These are phyloP conservation scores for Fragum sueziense DNA, from an alignment of 2,888 invertebrate genomes.

Conservation along the genomic window DNA sequence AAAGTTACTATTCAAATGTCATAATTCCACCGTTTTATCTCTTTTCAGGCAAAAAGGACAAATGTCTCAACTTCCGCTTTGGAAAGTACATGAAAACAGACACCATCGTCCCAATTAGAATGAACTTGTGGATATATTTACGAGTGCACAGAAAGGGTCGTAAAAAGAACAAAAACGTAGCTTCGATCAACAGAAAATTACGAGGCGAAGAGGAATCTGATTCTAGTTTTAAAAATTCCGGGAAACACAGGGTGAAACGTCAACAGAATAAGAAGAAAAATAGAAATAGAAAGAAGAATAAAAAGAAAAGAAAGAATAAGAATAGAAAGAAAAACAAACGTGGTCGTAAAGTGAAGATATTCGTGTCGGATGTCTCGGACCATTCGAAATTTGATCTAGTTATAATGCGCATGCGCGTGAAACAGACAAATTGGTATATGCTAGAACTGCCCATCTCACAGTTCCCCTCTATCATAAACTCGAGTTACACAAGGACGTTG, in stretches of 20 bases:
- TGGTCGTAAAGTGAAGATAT: conserved; percentile 44
- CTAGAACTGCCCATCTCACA: conserved; percentile 54
- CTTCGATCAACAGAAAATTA: background rate
- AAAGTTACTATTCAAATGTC: no score
- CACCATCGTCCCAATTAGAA: conserved; percentile 27
- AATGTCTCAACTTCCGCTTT: conserved; percentile 35
- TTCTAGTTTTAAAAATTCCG: background rate
- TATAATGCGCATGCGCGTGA: conserved; percentile 46
- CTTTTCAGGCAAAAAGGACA: conserved; percentile 40
- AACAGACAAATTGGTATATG: conserved; percentile 40
- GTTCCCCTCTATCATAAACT: conserved; percentile 38
- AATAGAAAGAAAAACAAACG: conserved; percentile 21
- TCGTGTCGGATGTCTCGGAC: conserved; percentile 41
- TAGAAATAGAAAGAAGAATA: background rate
- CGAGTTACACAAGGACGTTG: conserved; percentile 39
- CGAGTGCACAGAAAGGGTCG: conserved; percentile 20
- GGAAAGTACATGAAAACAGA: conserved; percentile 28
- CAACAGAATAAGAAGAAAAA: conserved; percentile 13
- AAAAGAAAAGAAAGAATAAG: conserved; percentile 6
- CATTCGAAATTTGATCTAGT: no score
- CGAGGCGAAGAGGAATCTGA: background rate
- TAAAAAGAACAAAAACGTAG: conserved; percentile 1
- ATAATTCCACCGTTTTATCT: no score
- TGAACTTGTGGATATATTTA: conserved; percentile 42
- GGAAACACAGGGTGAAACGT: background rate